These are phyloP conservation scores for Rhinolophus sinicus DNA, from an alignment of 2,113 vertebrate genomes.

Conservation along the genomic window DNA sequence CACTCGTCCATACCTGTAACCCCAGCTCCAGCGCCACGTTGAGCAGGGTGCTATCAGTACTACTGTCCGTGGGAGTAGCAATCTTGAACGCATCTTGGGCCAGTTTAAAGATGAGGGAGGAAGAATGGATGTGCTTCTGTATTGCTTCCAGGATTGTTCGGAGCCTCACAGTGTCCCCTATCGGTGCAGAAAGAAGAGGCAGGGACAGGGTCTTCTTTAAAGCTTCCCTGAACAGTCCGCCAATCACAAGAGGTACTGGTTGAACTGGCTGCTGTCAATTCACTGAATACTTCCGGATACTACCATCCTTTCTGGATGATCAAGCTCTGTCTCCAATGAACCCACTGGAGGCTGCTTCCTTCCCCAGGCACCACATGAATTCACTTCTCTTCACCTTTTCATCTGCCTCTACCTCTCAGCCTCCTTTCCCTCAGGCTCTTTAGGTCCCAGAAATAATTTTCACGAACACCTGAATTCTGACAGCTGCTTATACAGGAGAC, in stretches of 20 bases:
- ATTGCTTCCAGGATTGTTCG: slow-evolving; percentile 97
- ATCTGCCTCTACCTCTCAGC: not conserved
- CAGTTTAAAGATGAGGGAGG: slow-evolving; percentile 98
- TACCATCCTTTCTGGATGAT: not conserved
- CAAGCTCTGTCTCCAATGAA: slow-evolving; percentile 2
- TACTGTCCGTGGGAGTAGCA: slow-evolving; percentile 95
- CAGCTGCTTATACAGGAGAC: not conserved
- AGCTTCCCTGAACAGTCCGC: not conserved
- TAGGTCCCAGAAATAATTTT: slow-evolving; percentile 48
- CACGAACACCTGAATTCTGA: slow-evolving; percentile 5
- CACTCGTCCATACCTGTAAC: slow-evolving; percentile 90
- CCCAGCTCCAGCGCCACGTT: slow-evolving; percentile 97
- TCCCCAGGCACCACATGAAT: not conserved
- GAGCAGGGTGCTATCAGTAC: slow-evolving; percentile 95
- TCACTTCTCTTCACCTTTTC: slow-evolving; percentile 39
- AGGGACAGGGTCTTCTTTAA: not conserved
- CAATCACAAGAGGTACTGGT: not conserved
- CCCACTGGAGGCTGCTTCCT: not conserved
- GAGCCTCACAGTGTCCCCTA: slow-evolving; percentile 96
- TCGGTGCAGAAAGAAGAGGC: slow-evolving; percentile 19
- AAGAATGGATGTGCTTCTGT: slow-evolving; percentile 99
- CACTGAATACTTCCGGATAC: not conserved
- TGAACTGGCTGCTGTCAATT: slow-evolving; percentile 10
- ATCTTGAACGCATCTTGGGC: slow-evolving; percentile 99
- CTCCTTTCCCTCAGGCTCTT: not conserved